These are phyloP conservation scores for Sebastes hubbsi DNA, from an alignment of 2,797 vertebrate genomes.

Conservation along the genomic window DNA sequence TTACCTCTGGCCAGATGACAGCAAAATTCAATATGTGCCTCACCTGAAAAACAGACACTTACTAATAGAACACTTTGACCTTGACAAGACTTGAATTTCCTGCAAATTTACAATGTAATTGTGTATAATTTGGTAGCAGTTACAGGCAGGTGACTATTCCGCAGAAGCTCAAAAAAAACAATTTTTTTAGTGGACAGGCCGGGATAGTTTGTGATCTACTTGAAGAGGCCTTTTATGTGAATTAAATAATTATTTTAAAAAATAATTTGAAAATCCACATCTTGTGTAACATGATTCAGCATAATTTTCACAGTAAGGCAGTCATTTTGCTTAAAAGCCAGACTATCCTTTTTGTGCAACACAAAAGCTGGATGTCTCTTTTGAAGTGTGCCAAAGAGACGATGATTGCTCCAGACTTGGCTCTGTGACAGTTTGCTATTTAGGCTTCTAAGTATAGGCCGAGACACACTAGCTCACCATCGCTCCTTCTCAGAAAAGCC, in stretches of 20 bases:
- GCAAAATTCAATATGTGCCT: conserved; percentile 91
- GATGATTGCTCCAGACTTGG: conserved; percentile 12
- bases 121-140: not conserved
- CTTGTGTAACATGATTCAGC: not conserved
- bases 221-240: not conserved
- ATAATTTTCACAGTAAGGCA: not conserved
- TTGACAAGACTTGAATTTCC: not conserved
- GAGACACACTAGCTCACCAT: conserved; percentile 13
- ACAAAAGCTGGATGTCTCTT: conserved; percentile 1
- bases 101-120: not conserved
- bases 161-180: not conserved
- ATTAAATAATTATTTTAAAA: not conserved
- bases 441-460: conserved; percentile 37
- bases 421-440: conserved; percentile 52
- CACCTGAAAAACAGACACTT: conserved; percentile 74
- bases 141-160: not conserved
- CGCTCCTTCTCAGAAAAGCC: conserved; percentile 58
- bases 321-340: not conserved
- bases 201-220: not conserved
- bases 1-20: conserved; percentile 93
- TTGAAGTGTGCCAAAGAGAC: conserved; percentile 6
- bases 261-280: not conserved
- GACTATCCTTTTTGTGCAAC: not conserved
- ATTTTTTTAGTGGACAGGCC: not conserved
- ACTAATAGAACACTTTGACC: not conserved